Percentiles rank a stretch among this genome's conserved stretches.
phyloP scores from a whole-genome alignment of 2,888 invertebrate genomes.

The Parnassius mnemosyne region DNA sequence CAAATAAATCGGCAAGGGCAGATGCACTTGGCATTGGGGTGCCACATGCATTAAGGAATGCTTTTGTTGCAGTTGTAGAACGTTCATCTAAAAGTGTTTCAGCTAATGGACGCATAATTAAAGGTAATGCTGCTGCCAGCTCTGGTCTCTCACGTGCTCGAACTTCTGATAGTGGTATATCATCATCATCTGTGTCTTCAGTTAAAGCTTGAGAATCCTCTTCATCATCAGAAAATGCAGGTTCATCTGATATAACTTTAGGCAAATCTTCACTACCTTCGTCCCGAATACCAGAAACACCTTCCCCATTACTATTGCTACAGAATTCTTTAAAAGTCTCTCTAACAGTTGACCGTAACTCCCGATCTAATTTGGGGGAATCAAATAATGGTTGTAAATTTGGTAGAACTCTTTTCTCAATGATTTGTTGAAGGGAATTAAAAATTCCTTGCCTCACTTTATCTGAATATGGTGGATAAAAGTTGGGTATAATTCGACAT shows the following conservation, averaged over 20 bases:
- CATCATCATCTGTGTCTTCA: slow-evolving; percentile 87
- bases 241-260: slow-evolving; percentile 81
- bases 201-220: slow-evolving; percentile 81
- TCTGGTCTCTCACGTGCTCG: slow-evolving; percentile 83
- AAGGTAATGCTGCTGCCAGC: slow-evolving; percentile 68
- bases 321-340: slow-evolving; percentile 97
- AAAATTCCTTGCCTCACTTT: slow-evolving; percentile 91
- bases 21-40: slow-evolving; percentile 63
- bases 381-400: slow-evolving; percentile 92
- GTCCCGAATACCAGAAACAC: slow-evolving; percentile 71
- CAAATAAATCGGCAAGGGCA: slow-evolving; percentile 70
- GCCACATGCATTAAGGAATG: slow-evolving; percentile 61
- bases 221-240: slow-evolving; percentile 93
- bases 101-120: slow-evolving; percentile 66
- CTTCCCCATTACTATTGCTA: slow-evolving; percentile 76
- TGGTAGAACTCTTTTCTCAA: slow-evolving; percentile 95
- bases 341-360: slow-evolving; percentile 89
- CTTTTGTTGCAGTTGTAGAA: slow-evolving; percentile 58
- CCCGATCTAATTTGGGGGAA: slow-evolving; percentile 91
- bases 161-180: slow-evolving; percentile 89
- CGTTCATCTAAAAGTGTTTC: slow-evolving; percentile 73
- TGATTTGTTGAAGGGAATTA: slow-evolving; percentile 90
- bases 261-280: slow-evolving; percentile 67
- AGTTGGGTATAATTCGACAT: slow-evolving; percentile 93
- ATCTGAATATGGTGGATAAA: slow-evolving; percentile 88